phyloP scores from a whole-genome alignment of 2,113 vertebrate genomes.

The Physeter macrocephalus region DNA sequence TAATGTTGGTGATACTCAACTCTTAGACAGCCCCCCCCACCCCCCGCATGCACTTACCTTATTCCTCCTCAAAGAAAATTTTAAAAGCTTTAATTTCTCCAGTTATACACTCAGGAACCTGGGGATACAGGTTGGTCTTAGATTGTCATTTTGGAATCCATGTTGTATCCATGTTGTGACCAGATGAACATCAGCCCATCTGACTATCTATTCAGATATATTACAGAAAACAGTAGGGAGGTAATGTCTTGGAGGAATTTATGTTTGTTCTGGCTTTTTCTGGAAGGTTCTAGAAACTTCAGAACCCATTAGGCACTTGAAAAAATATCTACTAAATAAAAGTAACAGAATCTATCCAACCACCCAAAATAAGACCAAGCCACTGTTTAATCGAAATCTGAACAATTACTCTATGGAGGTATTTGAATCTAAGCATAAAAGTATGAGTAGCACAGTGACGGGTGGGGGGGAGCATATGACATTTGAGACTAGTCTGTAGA shows the following conservation, averaged over 20 bases:
- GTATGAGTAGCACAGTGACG: background rate
- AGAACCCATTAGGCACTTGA: background rate
- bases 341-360: background rate
- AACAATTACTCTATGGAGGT: background rate
- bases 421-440: background rate
- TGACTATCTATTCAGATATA: background rate
- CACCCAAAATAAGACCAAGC: background rate
- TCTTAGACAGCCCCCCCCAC: accelerated
- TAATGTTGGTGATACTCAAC: background rate
- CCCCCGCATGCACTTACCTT: no score
- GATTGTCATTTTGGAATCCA: background rate
- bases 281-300: background rate
- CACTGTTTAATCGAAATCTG: background rate
- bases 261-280: background rate
- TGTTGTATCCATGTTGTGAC: background rate
- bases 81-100: background rate
- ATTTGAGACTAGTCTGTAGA: background rate
- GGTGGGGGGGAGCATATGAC: background rate
- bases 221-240: background rate
- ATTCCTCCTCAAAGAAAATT: background rate
- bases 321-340: background rate
- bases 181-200: background rate
- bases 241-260: background rate
- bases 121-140: background rate
- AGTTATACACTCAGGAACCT: background rate